phyloP scores from a whole-genome alignment of 2,888 invertebrate genomes.

The Polyommatus iphigenia region DNA sequence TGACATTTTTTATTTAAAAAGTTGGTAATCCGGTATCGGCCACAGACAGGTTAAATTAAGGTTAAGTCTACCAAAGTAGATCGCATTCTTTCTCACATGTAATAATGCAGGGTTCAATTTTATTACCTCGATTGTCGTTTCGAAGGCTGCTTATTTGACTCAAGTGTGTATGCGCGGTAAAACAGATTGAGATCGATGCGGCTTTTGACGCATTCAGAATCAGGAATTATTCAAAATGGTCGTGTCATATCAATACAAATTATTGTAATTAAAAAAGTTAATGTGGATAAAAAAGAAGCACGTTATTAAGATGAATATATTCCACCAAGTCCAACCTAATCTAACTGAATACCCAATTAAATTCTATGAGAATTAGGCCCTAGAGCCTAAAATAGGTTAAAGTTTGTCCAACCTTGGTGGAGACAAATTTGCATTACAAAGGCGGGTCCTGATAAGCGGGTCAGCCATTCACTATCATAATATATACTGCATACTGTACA shows the following conservation, averaged over 20 bases:
- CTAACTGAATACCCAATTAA: no score
- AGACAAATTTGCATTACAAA: conserved; percentile 38
- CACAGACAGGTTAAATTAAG: conserved; percentile 27
- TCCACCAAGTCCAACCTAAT: no score
- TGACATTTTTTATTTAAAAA: conserved; percentile 35
- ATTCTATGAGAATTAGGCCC: not conserved
- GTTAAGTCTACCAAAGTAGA: conserved; percentile 37
- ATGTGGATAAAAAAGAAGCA: no score
- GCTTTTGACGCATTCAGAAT: no score
- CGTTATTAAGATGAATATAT: no score
- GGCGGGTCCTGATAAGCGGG: conserved; percentile 33
- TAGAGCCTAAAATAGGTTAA: not conserved
- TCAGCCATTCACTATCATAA: conserved; percentile 33
- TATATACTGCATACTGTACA: conserved; percentile 26
- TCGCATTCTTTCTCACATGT: conserved; percentile 36
- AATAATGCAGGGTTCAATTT: not conserved
- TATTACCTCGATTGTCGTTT: not conserved
- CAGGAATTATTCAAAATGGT: no score
- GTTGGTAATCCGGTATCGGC: conserved; percentile 27
- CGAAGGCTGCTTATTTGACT: not conserved
- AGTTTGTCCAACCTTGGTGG: conserved; percentile 34
- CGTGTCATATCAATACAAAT: not conserved
- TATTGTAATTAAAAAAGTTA: no score
- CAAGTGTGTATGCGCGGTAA: not conserved
- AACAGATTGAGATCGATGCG: no score